phyloP scores from a whole-genome alignment of 92 coral and sea anemone species.

The Palythoa caribaeorum region DNA sequence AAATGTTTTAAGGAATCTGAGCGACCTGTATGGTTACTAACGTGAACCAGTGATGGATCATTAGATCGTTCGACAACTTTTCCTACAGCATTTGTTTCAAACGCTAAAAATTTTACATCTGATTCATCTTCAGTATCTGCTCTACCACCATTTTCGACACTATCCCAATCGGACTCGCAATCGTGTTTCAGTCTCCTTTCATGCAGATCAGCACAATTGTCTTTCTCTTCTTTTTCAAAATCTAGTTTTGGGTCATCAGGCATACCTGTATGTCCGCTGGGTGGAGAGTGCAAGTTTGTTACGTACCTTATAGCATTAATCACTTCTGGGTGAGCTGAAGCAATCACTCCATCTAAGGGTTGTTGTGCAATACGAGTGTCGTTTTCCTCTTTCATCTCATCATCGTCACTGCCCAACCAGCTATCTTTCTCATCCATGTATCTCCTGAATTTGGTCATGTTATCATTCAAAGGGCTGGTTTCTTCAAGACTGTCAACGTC shows the following conservation, averaged over 20 bases:
- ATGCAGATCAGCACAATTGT: neutral
- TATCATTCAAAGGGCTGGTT: conserved; percentile 25
- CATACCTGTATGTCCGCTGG: neutral
- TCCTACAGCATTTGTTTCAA: neutral
- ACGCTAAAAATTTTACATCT: neutral
- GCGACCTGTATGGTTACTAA: neutral
- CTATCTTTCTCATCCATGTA: conserved; percentile 82
- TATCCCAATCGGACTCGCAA: neutral
- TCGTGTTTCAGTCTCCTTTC: neutral
- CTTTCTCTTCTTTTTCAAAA: neutral
- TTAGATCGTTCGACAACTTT: neutral
- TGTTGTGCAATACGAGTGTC: conserved; percentile 14
- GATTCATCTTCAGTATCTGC: conserved; percentile 6
- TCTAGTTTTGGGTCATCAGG: neutral
- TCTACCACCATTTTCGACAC: neutral
- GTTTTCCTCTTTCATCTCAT: conserved; percentile 37
- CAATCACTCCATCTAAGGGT: neutral
- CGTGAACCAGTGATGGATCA: neutral
- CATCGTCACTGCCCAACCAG: conserved; percentile 86
- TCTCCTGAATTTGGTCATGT: conserved; percentile 20
- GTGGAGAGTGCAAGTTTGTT: conserved; percentile 21
- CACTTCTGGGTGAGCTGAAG: conserved; percentile 42
- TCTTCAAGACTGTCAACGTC: conserved; percentile 52
- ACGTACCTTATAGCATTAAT: conserved; percentile 35
- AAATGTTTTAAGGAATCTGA: neutral